A percentile compares a stretch with the other conserved stretches of the same genome.
Conservation (phyloP, 2,113 vertebrate genomes). For the Antigone vipio region DNA sequence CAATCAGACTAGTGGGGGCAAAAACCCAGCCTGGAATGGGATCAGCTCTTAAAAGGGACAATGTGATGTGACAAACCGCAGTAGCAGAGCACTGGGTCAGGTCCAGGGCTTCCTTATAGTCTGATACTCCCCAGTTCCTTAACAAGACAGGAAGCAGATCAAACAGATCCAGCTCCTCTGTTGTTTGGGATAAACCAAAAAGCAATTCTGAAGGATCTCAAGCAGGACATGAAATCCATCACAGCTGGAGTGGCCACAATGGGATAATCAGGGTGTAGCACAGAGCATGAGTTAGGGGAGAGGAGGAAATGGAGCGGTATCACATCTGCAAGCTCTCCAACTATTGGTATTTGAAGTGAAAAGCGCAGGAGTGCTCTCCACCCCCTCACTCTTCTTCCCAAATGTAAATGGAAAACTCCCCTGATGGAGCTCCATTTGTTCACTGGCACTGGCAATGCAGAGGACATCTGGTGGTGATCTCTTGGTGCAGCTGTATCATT, state of each 20-base stretch:
- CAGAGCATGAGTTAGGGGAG: not conserved
- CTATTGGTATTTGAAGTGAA: not conserved
- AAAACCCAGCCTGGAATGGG: not conserved
- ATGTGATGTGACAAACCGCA: not conserved
- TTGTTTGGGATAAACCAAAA: not conserved
- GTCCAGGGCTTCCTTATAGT: not conserved
- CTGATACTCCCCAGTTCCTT: not conserved
- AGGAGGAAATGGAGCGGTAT: not conserved
- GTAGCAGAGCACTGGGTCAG: not conserved
- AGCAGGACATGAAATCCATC: not conserved
- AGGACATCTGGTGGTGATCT: not conserved
- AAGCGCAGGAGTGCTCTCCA: not conserved
- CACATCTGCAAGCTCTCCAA: rapidly evolving
- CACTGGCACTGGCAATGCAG: too few species aligned
- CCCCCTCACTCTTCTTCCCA: not conserved
- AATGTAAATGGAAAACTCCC: not conserved
- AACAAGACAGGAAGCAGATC: not conserved
- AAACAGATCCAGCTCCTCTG: not conserved
- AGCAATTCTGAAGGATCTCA: not conserved
- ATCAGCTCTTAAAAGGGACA: not conserved
- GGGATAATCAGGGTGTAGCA: rapidly evolving
- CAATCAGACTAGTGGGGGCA: not conserved
- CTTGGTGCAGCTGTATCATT: not conserved
- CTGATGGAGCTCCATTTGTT: not conserved
- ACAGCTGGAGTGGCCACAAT: not conserved